Evolutionary conservation across 2,113 vertebrate species (phyloP).

Genomic region (Zootoca vivipara): DNA sequence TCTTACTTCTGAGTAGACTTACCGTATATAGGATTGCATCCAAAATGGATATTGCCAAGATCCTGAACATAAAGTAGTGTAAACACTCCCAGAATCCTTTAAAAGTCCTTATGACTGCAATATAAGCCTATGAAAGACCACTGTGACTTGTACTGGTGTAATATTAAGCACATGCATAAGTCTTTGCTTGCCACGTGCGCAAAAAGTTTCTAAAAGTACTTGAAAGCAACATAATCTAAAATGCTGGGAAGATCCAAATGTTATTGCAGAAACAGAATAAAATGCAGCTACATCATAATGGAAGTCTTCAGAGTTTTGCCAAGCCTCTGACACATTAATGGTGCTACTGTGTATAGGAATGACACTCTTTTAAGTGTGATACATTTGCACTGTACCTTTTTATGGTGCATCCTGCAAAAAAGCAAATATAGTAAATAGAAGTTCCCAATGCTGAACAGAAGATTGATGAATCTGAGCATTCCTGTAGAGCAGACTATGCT

Average conservation of each 20-base stretch:
- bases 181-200: background rate
- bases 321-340: background rate
- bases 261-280: background rate
- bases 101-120: background rate
- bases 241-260: background rate
- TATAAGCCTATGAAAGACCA: background rate
- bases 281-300: accelerated
- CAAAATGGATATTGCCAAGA: background rate
- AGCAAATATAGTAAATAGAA: constrained; percentile 91
- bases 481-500: constrained; percentile 86
- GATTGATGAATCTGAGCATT: constrained; percentile 94
- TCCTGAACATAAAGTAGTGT: background rate
- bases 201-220: accelerated
- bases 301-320: background rate
- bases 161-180: background rate
- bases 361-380: background rate
- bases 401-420: constrained; percentile 83
- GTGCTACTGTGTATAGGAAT: accelerated
- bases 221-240: background rate
- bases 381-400: constrained; percentile 78
- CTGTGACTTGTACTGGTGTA: background rate
- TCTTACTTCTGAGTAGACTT: background rate
- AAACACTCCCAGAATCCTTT: background rate
- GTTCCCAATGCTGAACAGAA: constrained; percentile 93
- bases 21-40: background rate